These are phyloP conservation scores for Chlorops oryzae DNA, from an alignment of 1,140 invertebrate genomes.

Conservation along the genomic window DNA sequence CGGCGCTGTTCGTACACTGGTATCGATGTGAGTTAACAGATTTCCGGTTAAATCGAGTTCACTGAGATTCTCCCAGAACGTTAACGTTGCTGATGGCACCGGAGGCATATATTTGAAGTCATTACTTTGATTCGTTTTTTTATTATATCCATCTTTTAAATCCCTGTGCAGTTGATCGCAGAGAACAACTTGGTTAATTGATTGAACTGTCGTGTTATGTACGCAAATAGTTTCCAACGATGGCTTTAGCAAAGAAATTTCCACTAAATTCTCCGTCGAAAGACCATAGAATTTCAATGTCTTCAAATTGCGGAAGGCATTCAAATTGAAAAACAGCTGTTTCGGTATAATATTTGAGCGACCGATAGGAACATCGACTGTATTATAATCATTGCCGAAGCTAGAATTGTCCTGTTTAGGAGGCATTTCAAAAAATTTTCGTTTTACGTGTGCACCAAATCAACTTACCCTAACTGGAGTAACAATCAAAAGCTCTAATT, in stretches of 20 bases:
- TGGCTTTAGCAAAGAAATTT: constrained; percentile 57
- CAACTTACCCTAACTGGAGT: constrained; percentile 61
- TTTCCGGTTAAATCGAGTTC: constrained; percentile 75
- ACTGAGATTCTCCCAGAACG: constrained; percentile 59
- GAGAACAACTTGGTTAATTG: constrained; percentile 65
- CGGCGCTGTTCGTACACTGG: constrained; percentile 72
- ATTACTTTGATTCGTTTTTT: no score
- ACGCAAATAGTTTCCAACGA: constrained; percentile 58
- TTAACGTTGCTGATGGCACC: neutral
- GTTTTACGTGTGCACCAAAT: constrained; percentile 13
- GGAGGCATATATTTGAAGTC: no score
- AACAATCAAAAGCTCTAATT: constrained; percentile 55
- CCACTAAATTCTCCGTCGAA: constrained; percentile 59
- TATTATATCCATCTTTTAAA: no score
- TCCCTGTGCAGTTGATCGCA: constrained; percentile 68
- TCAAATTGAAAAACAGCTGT: constrained; percentile 70
- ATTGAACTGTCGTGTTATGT: constrained; percentile 55
- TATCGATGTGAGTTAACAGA: constrained; percentile 68
- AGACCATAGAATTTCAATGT: constrained; percentile 58
- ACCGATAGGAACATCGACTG: constrained; percentile 50
- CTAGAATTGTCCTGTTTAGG: constrained; percentile 23
- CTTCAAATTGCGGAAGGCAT: constrained; percentile 68
- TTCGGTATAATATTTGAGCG: constrained; percentile 80
- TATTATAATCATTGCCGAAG: constrained; percentile 37
- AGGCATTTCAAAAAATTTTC: neutral